phyloP scores from a whole-genome alignment of 2,888 invertebrate genomes.

The Baccha elongata region DNA sequence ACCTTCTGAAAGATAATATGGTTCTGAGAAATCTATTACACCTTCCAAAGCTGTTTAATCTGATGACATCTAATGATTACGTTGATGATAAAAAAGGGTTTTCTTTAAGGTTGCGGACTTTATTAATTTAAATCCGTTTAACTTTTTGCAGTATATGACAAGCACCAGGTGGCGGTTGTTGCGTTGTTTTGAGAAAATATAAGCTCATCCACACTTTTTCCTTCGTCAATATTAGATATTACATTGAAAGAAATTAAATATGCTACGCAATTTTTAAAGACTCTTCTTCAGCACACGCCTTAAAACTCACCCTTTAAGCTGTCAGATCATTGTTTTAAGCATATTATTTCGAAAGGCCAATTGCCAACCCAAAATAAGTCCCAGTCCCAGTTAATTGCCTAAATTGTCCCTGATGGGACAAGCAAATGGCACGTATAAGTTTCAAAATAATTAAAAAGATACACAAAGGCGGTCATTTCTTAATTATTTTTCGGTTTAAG shows the following conservation, averaged over 20 bases:
- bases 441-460: slow-evolving; percentile 67
- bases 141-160: slow-evolving; percentile 31
- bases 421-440: slow-evolving; percentile 61
- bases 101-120: slow-evolving; percentile 40
- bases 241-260: slow-evolving; percentile 49
- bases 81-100: slow-evolving; percentile 42
- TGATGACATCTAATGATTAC: slow-evolving; percentile 59
- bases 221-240: no score
- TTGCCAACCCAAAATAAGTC: slow-evolving; percentile 61
- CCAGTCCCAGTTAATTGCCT: no score
- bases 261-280: slow-evolving; percentile 34
- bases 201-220: no score
- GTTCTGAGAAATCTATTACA: slow-evolving; percentile 45
- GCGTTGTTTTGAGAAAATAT: not conserved
- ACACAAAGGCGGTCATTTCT: slow-evolving; percentile 67
- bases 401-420: slow-evolving; percentile 47
- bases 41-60: slow-evolving; percentile 44
- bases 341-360: slow-evolving; percentile 46
- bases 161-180: not conserved
- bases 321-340: slow-evolving; percentile 31
- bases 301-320: not conserved
- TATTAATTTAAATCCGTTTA: slow-evolving; percentile 61
- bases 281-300: not conserved
- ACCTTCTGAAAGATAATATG: slow-evolving; percentile 52
- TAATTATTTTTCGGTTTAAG: slow-evolving; percentile 62